phyloP scores from a whole-genome alignment of 2,888 invertebrate species.

The Nymphalis urticae region DNA sequence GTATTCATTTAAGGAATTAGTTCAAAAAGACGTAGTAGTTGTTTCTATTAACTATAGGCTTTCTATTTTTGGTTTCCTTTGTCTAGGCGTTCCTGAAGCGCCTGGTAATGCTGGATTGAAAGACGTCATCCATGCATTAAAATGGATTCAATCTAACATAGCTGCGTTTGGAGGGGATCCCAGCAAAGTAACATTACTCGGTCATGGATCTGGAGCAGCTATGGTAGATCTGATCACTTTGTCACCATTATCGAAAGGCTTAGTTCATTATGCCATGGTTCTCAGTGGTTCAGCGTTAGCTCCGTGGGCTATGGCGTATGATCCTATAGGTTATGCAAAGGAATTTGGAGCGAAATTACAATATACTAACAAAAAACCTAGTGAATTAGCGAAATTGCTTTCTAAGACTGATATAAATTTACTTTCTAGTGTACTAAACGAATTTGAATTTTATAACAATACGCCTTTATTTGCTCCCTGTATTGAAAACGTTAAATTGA shows the following conservation, averaged over 20 bases:
- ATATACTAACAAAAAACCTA: conserved; percentile 50
- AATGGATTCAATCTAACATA: conserved; percentile 88
- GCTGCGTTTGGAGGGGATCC: conserved; percentile 88
- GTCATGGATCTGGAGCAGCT: conserved; percentile 89
- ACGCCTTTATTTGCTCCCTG: conserved; percentile 71
- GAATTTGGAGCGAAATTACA: conserved; percentile 54
- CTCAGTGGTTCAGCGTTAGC: conserved; percentile 68
- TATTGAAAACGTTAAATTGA: conserved; percentile 55
- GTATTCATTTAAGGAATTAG: conserved; percentile 80
- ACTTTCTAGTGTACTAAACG: conserved; percentile 49
- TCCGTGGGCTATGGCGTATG: conserved; percentile 71
- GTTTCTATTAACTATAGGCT: conserved; percentile 85
- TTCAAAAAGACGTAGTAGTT: conserved; percentile 84
- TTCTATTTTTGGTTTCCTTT: conserved; percentile 88
- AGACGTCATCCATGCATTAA: conserved; percentile 90
- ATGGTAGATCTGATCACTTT: conserved; percentile 70
- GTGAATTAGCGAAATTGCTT: conserved; percentile 55
- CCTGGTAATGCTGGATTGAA: conserved; percentile 93
- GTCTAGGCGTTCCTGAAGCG: conserved; percentile 80
- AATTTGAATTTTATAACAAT: conserved; percentile 60
- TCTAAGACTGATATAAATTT: conserved; percentile 49
- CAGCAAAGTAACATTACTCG: conserved; percentile 87
- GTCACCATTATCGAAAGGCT: conserved; percentile 52
- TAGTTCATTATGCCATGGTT: conserved; percentile 66
- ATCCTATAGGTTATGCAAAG: conserved; percentile 62